These are phyloP conservation scores for Tauraco erythrolophus DNA, from an alignment of 2,113 vertebrate species.

Conservation along the genomic window DNA sequence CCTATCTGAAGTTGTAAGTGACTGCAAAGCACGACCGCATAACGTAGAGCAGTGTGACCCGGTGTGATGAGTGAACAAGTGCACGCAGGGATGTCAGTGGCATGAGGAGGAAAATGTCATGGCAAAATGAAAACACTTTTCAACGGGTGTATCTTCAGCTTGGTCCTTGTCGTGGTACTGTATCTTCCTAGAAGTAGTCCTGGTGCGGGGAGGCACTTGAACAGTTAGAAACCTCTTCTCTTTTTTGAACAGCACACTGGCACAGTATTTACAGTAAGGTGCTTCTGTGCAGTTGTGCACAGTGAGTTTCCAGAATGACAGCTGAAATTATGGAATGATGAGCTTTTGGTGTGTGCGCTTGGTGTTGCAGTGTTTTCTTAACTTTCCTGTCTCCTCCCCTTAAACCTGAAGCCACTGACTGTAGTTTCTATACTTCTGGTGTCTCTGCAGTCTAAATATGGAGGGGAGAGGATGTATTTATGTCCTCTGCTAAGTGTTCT, in stretches of 20 bases:
- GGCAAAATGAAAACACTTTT: background rate
- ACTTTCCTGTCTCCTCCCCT: background rate
- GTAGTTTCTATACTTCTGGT: background rate
- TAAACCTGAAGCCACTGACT: background rate
- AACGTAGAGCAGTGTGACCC: fast-evolving
- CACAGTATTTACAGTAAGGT: background rate
- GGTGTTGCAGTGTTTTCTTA: background rate
- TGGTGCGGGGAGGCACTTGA: fast-evolving
- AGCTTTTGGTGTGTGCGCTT: fast-evolving
- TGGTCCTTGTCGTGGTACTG: fast-evolving
- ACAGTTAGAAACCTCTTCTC: background rate
- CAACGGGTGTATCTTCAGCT: fast-evolving
- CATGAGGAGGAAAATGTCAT: fast-evolving
- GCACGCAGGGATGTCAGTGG: background rate
- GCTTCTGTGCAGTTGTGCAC: background rate
- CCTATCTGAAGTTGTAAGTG: background rate
- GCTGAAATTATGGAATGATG: fast-evolving
- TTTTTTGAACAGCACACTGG: background rate
- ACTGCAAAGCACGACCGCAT: background rate
- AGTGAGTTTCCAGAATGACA: background rate
- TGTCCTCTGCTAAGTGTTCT: background rate
- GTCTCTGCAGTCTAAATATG: background rate
- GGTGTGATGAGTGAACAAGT: background rate
- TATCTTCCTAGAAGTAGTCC: background rate
- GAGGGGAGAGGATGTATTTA: background rate